Conservation (phyloP, 2,797 vertebrate genomes). For the Lophius americanus region DNA sequence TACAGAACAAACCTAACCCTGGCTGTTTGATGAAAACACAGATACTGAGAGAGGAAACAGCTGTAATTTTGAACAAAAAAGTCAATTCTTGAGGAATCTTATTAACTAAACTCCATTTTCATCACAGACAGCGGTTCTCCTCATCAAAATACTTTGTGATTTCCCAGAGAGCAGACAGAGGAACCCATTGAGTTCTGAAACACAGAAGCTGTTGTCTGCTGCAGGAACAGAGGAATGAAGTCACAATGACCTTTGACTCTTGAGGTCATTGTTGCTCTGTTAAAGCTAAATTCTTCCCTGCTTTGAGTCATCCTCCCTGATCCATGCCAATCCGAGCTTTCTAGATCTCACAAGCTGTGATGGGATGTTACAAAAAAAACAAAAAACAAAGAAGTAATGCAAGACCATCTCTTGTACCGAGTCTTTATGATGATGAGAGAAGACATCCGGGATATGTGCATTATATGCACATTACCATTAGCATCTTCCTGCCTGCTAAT, state of each 20-base stretch:
- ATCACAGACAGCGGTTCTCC: constrained; percentile 7
- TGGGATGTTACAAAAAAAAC: constrained; percentile 27
- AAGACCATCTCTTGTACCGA: constrained; percentile 31
- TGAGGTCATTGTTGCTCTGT: constrained; percentile 38
- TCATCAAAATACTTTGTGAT: constrained; percentile 26
- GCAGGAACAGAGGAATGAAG: constrained; percentile 30
- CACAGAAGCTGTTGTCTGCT: constrained; percentile 43
- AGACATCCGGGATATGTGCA: constrained; percentile 52
- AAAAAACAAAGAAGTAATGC: constrained; percentile 38
- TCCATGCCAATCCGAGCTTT: constrained; percentile 49
- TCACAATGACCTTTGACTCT: constrained; percentile 42
- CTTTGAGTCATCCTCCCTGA: constrained; percentile 61
- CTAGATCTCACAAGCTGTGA: constrained; percentile 58
- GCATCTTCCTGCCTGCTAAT: constrained; percentile 54
- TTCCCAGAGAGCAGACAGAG: constrained; percentile 29
- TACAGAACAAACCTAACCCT: constrained; percentile 15
- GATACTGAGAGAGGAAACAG: not conserved
- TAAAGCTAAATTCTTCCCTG: constrained; percentile 58
- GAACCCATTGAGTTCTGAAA: constrained; percentile 29
- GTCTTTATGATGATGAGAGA: constrained; percentile 31
- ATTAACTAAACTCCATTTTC: constrained; percentile 5
- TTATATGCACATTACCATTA: constrained; percentile 39
- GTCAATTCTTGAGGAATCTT: not conserved
- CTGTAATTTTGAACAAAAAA: not conserved
- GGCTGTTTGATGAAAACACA: not conserved